phyloP scores from a whole-genome alignment of 1,140 invertebrate species.

The Sarcophaga bullata region DNA sequence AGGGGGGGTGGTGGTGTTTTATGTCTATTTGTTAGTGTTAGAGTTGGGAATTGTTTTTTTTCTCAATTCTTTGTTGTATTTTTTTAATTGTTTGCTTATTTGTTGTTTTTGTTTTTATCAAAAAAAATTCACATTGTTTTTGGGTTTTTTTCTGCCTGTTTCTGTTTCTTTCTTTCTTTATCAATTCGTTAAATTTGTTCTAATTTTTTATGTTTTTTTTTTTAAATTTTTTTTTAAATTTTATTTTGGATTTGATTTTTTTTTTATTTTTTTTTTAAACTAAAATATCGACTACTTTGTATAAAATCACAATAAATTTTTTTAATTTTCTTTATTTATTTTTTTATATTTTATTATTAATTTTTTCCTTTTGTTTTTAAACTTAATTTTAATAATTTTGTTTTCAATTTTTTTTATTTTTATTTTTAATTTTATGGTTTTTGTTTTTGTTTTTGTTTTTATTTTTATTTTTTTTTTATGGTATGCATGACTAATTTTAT shows the following conservation, averaged over 20 bases:
- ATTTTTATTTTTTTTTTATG: neutral
- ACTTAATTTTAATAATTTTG: neutral
- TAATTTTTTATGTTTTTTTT: constrained; percentile 26
- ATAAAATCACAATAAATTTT: constrained; percentile 38
- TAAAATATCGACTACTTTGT: constrained; percentile 37
- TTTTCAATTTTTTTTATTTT: neutral
- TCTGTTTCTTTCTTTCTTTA: neutral
- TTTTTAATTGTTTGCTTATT: neutral
- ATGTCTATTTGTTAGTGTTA: neutral
- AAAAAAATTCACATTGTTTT: constrained; percentile 1
- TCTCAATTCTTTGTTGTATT: too few relatives aligned
- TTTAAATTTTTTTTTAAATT: constrained; percentile 19
- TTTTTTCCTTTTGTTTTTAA: neutral
- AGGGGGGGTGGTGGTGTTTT: neutral
- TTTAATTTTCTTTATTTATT: neutral
- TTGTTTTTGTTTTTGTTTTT: neutral
- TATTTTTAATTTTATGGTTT: neutral
- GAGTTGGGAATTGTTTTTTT: neutral
- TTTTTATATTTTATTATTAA: constrained; percentile 15
- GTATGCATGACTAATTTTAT: constrained; percentile 8
- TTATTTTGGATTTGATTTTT: neutral
- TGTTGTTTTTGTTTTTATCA: neutral
- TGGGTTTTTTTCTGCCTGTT: neutral
- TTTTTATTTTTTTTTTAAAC: constrained; percentile 30
- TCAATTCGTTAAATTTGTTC: constrained; percentile 41